phyloP scores from a whole-genome alignment of 2,113 vertebrate genomes.

The Aegithalos caudatus region DNA sequence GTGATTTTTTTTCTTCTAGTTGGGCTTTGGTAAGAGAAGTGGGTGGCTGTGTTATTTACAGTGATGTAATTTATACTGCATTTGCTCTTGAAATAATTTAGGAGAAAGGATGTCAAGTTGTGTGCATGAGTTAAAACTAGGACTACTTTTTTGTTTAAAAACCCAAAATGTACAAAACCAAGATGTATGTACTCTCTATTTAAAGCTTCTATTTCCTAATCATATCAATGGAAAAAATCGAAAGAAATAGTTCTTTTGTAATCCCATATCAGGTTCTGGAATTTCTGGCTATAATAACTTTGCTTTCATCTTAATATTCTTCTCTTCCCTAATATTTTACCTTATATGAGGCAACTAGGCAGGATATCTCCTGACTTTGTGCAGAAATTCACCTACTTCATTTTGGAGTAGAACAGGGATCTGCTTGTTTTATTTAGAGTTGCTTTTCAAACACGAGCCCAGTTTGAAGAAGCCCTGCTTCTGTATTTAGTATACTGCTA shows the following conservation, averaged over 20 bases:
- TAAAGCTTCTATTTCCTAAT: neutral
- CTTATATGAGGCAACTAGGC: neutral
- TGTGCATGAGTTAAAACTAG: neutral
- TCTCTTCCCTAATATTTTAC: neutral
- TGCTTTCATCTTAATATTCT: neutral
- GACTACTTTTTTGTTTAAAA: neutral
- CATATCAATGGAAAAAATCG: neutral
- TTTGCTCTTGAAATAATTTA: neutral
- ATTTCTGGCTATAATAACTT: neutral
- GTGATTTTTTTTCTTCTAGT: neutral
- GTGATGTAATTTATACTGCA: neutral
- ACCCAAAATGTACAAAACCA: neutral
- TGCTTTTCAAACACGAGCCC: neutral
- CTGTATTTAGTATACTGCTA: neutral
- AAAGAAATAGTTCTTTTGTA: neutral
- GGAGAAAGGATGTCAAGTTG: neutral
- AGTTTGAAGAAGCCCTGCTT: neutral
- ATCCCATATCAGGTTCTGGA: neutral
- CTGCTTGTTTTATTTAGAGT: neutral
- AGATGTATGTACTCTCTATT: accelerated
- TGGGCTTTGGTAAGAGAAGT: neutral
- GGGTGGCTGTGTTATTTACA: neutral
- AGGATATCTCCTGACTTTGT: neutral
- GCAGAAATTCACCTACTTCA: neutral
- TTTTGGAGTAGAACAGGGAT: neutral